A percentile compares a stretch with the other conserved stretches of the same genome.
These are phyloP conservation scores for Aptenodytes forsteri DNA, from an alignment of 2,113 vertebrate species.

Conservation along the genomic window DNA sequence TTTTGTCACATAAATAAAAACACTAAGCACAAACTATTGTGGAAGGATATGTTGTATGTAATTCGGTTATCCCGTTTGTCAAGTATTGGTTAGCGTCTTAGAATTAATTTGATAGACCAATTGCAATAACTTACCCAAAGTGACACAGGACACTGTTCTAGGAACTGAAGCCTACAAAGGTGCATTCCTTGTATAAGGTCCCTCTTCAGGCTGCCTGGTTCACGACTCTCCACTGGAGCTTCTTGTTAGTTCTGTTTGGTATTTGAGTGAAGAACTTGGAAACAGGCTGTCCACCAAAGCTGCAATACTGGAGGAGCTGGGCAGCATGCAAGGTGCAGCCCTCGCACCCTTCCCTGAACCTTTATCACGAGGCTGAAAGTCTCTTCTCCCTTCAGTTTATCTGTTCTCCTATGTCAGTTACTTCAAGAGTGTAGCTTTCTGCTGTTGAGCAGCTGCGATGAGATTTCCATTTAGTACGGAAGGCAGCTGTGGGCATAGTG, in stretches of 20 bases:
- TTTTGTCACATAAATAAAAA: neutral
- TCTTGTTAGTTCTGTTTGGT: neutral
- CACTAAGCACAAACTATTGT: neutral
- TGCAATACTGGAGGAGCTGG: neutral
- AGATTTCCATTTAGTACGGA: too few species aligned
- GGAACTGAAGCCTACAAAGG: neutral
- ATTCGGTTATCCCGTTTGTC: neutral
- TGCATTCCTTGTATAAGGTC: neutral
- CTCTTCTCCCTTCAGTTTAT: neutral
- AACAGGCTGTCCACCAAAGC: neutral
- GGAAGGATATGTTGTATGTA: neutral
- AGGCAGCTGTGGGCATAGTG: neutral
- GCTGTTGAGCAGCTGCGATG: neutral
- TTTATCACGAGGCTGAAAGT: neutral
- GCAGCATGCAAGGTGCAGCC: neutral
- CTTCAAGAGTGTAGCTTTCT: too few species aligned
- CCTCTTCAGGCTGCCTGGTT: neutral
- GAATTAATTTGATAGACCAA: neutral
- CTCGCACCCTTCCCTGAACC: neutral
- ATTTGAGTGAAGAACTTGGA: neutral
- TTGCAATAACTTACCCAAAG: neutral
- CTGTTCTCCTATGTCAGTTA: too few species aligned
- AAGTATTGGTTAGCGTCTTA: neutral
- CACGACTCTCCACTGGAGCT: neutral
- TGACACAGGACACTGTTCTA: neutral